These are phyloP conservation scores for Cricetomys ansorgei DNA, from an alignment of 2,113 vertebrate species.

Conservation along the genomic window DNA sequence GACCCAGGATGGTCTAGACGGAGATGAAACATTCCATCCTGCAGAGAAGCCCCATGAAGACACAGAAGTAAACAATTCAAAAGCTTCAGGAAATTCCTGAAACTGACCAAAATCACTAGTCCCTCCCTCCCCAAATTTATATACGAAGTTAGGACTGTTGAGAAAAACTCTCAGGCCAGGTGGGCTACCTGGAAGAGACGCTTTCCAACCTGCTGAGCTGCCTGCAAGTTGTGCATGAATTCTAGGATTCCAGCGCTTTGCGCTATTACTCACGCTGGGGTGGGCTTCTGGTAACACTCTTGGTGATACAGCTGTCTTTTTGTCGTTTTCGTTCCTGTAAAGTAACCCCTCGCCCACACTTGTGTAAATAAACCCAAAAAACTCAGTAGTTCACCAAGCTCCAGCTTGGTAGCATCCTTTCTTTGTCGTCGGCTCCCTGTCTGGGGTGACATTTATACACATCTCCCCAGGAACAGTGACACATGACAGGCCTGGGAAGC, in stretches of 20 bases:
- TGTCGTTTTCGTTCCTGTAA: background rate
- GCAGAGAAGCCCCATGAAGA: background rate
- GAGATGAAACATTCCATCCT: background rate
- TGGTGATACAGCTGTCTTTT: background rate
- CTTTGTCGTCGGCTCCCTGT: background rate
- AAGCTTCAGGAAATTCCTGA: background rate
- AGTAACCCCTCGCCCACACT: background rate
- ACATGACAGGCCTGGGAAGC: background rate
- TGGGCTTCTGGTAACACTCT: background rate
- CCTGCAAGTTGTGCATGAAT: background rate
- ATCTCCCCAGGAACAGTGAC: background rate
- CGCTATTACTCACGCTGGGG: background rate
- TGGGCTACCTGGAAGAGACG: background rate
- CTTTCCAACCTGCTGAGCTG: background rate
- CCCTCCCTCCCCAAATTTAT: background rate
- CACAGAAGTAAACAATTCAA: background rate
- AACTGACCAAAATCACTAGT: background rate
- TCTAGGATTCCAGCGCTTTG: background rate
- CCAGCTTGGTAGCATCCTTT: background rate
- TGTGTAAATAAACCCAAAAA: background rate
- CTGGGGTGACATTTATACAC: background rate
- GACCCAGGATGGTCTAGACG: background rate
- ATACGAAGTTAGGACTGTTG: background rate
- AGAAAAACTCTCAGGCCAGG: background rate
- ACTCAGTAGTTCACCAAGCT: background rate